phyloP scores from a whole-genome alignment of 2,888 invertebrate species.

The Aspidiotus destructor region DNA sequence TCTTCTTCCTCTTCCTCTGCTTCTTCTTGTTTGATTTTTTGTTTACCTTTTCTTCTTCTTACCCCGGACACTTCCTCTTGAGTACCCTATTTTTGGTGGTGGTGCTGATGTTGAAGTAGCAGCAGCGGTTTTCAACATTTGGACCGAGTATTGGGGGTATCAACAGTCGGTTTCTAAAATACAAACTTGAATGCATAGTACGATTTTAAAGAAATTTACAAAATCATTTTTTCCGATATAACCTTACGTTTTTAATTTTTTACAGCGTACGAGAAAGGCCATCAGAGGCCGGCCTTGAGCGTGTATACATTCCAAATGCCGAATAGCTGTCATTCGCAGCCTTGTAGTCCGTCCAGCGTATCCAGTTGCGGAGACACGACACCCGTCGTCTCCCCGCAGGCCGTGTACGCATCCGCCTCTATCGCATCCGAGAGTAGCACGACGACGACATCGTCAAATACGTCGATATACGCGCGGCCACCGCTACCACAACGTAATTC shows the following conservation, averaged over 20 bases:
- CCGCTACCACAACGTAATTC: constrained; percentile 74
- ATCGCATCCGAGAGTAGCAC: constrained; percentile 7
- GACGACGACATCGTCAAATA: neutral
- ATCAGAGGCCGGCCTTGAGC: constrained; percentile 63
- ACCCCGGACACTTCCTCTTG: too few species aligned
- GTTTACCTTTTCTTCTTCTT: too few species aligned
- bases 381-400: constrained; percentile 39
- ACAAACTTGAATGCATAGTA: too few species aligned
- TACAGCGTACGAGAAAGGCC: constrained; percentile 68
- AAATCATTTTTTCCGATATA: too few species aligned
- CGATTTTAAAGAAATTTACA: too few species aligned
- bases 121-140: too few species aligned
- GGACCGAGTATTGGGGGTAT: too few species aligned
- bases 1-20: too few species aligned
- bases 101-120: too few species aligned
- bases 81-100: too few species aligned
- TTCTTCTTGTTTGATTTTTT: too few species aligned
- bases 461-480: constrained; percentile 46
- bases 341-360: constrained; percentile 42
- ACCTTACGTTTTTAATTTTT: neutral
- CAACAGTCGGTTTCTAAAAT: too few species aligned
- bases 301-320: constrained; percentile 81
- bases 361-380: constrained; percentile 34
- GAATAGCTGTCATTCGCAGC: constrained; percentile 46
- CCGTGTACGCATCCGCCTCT: constrained; percentile 35